Conservation (phyloP, 1,140 invertebrate species). For the Nymphalis io region DNA sequence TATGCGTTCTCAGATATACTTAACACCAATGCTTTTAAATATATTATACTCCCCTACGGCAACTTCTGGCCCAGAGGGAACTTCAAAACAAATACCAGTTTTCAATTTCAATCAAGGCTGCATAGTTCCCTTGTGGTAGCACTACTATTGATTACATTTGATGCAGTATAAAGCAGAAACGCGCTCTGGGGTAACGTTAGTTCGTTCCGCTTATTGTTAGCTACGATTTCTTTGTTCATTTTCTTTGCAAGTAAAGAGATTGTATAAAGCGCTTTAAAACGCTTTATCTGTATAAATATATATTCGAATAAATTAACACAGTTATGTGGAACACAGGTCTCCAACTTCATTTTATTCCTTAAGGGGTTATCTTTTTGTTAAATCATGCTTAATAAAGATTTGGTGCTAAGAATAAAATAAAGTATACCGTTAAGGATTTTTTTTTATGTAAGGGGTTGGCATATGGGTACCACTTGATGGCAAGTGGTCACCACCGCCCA, state of each 20-base stretch:
- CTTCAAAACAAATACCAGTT: not conserved
- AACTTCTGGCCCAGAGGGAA: no score
- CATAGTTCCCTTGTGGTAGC: conserved; percentile 9
- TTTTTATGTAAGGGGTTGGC: no score
- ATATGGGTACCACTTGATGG: no score
- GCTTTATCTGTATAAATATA: not conserved
- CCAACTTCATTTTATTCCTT: not conserved
- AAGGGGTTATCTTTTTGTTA: not conserved
- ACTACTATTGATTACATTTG: conserved; percentile 24
- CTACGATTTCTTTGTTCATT: conserved; percentile 10
- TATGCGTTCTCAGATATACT: no score
- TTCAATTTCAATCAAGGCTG: conserved; percentile 23
- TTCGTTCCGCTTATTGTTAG: conserved; percentile 21
- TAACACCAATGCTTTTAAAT: no score
- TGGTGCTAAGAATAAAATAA: no score
- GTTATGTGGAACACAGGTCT: not conserved
- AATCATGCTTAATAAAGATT: no score
- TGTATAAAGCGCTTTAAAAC: not conserved
- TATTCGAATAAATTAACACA: no score
- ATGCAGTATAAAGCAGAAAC: conserved; percentile 8
- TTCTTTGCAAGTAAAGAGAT: not conserved
- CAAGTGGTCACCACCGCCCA: no score
- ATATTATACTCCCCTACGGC: not conserved
- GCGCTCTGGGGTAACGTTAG: conserved; percentile 14
- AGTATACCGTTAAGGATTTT: no score